phyloP scores from a whole-genome alignment of 2,888 invertebrate species.

The Diadromus collaris region DNA sequence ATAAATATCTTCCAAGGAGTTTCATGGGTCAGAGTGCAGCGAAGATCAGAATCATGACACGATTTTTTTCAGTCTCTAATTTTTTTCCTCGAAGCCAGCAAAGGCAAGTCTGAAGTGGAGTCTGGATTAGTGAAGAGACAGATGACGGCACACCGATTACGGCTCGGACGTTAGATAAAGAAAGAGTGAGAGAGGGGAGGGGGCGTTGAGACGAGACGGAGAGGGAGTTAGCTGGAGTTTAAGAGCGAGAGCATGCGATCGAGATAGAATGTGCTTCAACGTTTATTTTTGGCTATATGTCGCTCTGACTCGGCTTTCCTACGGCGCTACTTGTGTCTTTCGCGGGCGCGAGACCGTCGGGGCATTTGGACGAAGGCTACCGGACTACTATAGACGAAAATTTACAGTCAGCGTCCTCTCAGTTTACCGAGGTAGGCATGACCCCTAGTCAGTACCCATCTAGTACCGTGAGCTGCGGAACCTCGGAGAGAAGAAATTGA shows the following conservation, averaged over 20 bases:
- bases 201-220: neutral
- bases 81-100: constrained; percentile 34
- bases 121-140: too few relatives aligned
- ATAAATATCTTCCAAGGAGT: neutral
- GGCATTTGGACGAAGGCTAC: constrained; percentile 42
- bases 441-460: constrained; percentile 18
- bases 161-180: constrained; percentile 62
- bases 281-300: constrained; percentile 76
- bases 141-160: constrained; percentile 59
- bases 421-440: constrained; percentile 6
- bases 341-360: constrained; percentile 27
- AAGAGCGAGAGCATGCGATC: constrained; percentile 41
- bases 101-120: constrained; percentile 20
- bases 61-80: constrained; percentile 3
- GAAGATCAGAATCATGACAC: neutral
- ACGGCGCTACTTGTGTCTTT: constrained; percentile 47
- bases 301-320: constrained; percentile 66
- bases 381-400: constrained; percentile 24
- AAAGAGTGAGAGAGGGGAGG: constrained; percentile 63
- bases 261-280: constrained; percentile 68
- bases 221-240: constrained; percentile 8
- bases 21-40: neutral
- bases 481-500: constrained; percentile 30
- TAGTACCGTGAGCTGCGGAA: neutral
- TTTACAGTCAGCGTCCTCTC: constrained; percentile 2